Percentiles rank a stretch among this genome's conserved stretches.
phyloP scores from a whole-genome alignment of 2,113 vertebrate species.

The Sclerurus mexicanus region DNA sequence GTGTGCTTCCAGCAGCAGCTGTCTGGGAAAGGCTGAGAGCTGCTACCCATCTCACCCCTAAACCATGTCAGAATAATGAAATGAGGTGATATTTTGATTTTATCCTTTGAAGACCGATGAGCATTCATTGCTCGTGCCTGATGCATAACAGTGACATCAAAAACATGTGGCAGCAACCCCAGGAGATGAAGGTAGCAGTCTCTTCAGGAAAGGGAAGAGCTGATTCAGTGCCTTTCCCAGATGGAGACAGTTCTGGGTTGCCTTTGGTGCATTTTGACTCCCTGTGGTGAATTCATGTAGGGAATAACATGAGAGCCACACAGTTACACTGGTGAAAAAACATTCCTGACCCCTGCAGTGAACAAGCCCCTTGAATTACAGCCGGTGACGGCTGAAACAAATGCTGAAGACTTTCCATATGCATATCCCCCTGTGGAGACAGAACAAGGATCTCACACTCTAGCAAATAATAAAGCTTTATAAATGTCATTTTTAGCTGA shows the following conservation, averaged over 20 bases:
- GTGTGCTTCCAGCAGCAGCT: background rate
- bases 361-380: background rate
- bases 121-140: background rate
- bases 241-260: background rate
- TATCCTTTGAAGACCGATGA: background rate
- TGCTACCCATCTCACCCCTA: background rate
- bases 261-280: background rate
- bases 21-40: background rate
- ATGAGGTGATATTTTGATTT: background rate
- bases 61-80: background rate
- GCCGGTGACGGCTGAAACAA: background rate
- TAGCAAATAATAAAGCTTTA: background rate
- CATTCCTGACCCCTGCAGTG: background rate
- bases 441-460: background rate
- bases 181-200: background rate
- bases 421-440: background rate
- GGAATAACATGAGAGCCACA: background rate
- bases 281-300: background rate
- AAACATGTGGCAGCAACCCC: background rate
- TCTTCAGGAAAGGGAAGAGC: background rate
- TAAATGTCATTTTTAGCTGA: background rate
- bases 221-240: background rate
- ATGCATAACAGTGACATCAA: background rate
- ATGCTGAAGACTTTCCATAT: accelerated
- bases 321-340: background rate